phyloP scores from a whole-genome alignment of 2,888 invertebrate species.

The Papilio demoleus region DNA sequence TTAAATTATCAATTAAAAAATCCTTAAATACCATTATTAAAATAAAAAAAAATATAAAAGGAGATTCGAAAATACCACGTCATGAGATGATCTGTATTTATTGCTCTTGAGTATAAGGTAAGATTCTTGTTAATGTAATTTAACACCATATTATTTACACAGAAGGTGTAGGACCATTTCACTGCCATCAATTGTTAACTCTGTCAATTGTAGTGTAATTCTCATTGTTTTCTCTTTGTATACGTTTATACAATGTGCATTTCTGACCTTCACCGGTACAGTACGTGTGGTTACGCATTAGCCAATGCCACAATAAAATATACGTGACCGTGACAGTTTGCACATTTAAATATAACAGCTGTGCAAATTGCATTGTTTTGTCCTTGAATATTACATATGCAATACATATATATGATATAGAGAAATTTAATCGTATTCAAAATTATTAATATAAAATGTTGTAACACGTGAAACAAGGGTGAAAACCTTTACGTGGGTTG shows the following conservation, averaged over 20 bases:
- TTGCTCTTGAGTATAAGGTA: no score
- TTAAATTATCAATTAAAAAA: no score
- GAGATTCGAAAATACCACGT: no score
- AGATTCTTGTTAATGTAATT: no score
- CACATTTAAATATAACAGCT: conserved; percentile 20
- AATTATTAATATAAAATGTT: background rate
- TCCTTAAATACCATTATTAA: no score
- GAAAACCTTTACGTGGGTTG: background rate
- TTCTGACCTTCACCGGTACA: conserved; percentile 6
- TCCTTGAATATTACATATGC: background rate
- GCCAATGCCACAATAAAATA: conserved; percentile 11
- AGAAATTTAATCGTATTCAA: background rate
- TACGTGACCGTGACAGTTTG: conserved; percentile 27
- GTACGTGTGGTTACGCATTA: conserved; percentile 25
- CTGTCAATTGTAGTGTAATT: background rate
- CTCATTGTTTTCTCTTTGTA: conserved; percentile 18
- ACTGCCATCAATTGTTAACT: background rate
- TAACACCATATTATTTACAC: no score
- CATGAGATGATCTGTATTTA: no score
- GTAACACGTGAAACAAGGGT: background rate
- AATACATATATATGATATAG: background rate
- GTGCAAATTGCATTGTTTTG: conserved; percentile 15
- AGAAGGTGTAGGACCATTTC: background rate
- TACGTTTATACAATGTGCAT: conserved; percentile 10
- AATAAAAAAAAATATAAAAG: no score